A percentile compares a stretch with the other conserved stretches of the same genome.
These are phyloP conservation scores for Drosophila tanythrix DNA, from an alignment of 2,888 invertebrate genomes.

Conservation along the genomic window DNA sequence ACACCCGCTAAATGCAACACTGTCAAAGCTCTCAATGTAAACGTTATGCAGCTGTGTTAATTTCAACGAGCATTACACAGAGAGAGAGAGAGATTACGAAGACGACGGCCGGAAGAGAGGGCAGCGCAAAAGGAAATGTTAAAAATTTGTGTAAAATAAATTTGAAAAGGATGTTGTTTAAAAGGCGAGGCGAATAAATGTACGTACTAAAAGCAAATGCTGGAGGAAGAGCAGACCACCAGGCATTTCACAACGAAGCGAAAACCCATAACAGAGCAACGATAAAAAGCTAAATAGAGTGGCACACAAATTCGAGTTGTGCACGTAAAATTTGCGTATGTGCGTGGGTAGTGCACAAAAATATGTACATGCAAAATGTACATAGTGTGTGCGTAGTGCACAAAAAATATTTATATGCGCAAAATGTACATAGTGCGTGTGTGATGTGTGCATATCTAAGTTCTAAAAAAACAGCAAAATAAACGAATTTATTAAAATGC, in stretches of 20 bases:
- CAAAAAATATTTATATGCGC: constrained; percentile 21
- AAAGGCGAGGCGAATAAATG: not conserved
- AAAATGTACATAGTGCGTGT: constrained; percentile 16
- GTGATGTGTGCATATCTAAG: constrained; percentile 17
- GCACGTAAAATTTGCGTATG: not conserved
- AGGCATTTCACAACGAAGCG: constrained; percentile 21
- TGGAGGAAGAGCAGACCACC: not conserved
- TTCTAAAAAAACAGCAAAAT: constrained; percentile 27
- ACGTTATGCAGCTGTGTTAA: constrained; percentile 8
- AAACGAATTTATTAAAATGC: constrained; percentile 43
- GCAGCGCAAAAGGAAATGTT: constrained; percentile 21
- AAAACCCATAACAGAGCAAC: constrained; percentile 45
- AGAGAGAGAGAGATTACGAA: constrained; percentile 1
- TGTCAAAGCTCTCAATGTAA: constrained; percentile 53
- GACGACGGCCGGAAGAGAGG: constrained; percentile 20
- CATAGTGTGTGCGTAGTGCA: constrained; percentile 2
- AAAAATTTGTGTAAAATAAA: constrained; percentile 47
- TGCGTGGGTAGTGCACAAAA: not conserved
- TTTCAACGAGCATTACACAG: constrained; percentile 7
- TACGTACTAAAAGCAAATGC: too few species aligned
- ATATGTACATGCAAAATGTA: constrained; percentile 24
- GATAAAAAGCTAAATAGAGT: constrained; percentile 60
- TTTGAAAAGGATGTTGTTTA: not conserved
- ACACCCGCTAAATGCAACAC: constrained; percentile 61
- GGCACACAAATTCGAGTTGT: constrained; percentile 17